Evolutionary conservation across 2,113 vertebrate genomes (phyloP), one percentile per base, ranked within the genome.

Genomic region (Psittacara wagleri): DNA sequence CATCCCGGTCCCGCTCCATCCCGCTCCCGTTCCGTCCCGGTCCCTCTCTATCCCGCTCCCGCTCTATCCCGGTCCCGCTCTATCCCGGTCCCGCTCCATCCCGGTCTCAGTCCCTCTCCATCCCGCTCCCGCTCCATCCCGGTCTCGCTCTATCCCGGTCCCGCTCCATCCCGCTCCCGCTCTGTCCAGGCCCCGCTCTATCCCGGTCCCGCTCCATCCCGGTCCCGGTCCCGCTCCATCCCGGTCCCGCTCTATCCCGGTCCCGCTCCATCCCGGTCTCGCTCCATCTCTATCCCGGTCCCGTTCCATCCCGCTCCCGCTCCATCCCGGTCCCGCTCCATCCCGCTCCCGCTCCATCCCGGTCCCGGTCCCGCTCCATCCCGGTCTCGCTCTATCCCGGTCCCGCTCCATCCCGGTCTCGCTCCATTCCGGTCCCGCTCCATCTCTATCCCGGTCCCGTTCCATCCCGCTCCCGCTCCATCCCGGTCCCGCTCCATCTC

Each of bases 121-220:
- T 44, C 43, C 43, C 17, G 17, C 6, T 11, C 46, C 46, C 20
- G 11, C 2, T 23, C 22, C 2, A 1, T 7, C 48, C 7, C 4
- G 2, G 4, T 1, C 17, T 4, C 17, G 3, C 7, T 17, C 41
- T 2, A 5, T 13, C 23, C 48, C 48, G 7, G 7, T 3, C 23
- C 48, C 23, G 2, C 6, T 23, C 46, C 1, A 3, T 10, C 28
- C 44, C 44, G 44, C 2, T 18, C 44, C 44, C 44, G 2, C 17
- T 44, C 43, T 3, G 1, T 17, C 43, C 43, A 7, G 43, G 2
- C 2, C 43, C 17, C 44, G 2, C 1, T 44, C 44, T 1, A 1
- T 46, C 18, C 44, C 9, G 1, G 2, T 10, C 44, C 44, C 44
- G 1, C 44, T 19, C 18, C 2, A 13, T 13, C 48, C 48, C 48